Evolutionary conservation across 2,797 vertebrate species (phyloP).

Genomic region (Macroramphosus scolopax): DNA sequence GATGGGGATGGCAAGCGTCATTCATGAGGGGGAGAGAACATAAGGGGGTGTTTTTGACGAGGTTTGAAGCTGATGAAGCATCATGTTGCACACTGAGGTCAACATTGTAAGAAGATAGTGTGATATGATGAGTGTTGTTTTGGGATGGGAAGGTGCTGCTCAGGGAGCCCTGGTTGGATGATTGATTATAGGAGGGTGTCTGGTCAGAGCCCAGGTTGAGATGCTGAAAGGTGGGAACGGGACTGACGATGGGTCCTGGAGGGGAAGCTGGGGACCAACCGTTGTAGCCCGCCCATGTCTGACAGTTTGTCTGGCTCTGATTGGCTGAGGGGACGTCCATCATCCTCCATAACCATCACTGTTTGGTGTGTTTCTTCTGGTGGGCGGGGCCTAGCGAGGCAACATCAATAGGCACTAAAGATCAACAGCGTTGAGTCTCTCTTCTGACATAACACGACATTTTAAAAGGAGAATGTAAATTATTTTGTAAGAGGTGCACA

Average conservation of each 20-base stretch:
- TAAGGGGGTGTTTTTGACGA: too few relatives aligned
- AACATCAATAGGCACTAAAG: conserved; percentile 6
- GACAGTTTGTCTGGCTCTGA: conserved; percentile 49
- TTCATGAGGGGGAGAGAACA: conserved; percentile 27
- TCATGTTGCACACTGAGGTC: neutral
- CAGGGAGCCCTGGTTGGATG: conserved; percentile 1
- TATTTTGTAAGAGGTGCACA: too few relatives aligned
- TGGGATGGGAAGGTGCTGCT: neutral
- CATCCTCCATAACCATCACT: conserved; percentile 44
- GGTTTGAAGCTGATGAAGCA: conserved; percentile 5
- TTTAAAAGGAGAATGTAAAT: too few relatives aligned
- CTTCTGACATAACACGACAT: neutral
- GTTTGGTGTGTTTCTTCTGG: conserved; percentile 11
- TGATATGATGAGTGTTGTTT: neutral
- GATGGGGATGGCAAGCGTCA: conserved; percentile 10
- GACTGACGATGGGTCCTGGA: conserved; percentile 17
- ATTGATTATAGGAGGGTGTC: conserved; percentile 8
- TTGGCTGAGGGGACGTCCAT: conserved; percentile 65
- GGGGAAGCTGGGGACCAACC: conserved; percentile 50
- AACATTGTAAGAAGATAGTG: neutral
- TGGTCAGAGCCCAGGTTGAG: conserved; percentile 48
- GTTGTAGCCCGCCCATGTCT: conserved; percentile 55
- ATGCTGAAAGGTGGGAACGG: conserved; percentile 43
- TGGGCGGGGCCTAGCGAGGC: conserved; percentile 9
- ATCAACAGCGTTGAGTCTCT: neutral